Base-by-base conservation (phyloP, 1,140 invertebrate genomes). In the Drosophila nigrodunni region DNA sequence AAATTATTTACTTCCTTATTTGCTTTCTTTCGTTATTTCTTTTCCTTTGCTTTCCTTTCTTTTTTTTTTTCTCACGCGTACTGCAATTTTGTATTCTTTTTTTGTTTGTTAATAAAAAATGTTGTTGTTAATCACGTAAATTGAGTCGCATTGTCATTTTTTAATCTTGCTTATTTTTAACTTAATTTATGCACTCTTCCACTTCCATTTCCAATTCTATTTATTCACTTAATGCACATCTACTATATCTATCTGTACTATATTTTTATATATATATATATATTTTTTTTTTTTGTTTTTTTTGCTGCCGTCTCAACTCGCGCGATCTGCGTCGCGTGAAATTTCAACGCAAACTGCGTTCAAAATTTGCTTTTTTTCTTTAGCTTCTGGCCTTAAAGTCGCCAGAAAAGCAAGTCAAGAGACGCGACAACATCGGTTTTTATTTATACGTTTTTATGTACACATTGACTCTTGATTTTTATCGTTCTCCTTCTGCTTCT, bases 311-410 rank as follows among this genome's bases (percentile, higher is more conserved):
- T 60, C 52, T 71, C 50, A 44, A 64, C 52, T 71, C 61, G 68
- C 81, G 68, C 80, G 85, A 89, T 81, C 85, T 76, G 78, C 59
- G 71, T 72, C 75, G 78, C 69, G 69, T 81, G 86, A 89, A 81
- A 85, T 80, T 90, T 81, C 71, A 89, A 80, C 81, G 69, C 68
- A 76, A 79, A 89, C 85, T 89, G 85, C 62, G 61, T 50, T 55
- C n/a, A 78, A 30, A 30, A 30, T 30, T 30, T 4, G 3, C 6
- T 30, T 30, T 70, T 78, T 75, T 80, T 70, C 75, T 80, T 73
- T 77, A 73, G 65, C 61, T 80, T 59, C 54, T 57, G 54, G 69
- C 64, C 74, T 58, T 71, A 77, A 76, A 79, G 78, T 75, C 78
- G 76, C 58, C 46, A 59, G 11, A 37, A 49, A 30, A 15, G 35